These are phyloP conservation scores for Daphoenositta chrysoptera DNA, from an alignment of 2,113 vertebrate species.

Conservation along the genomic window DNA sequence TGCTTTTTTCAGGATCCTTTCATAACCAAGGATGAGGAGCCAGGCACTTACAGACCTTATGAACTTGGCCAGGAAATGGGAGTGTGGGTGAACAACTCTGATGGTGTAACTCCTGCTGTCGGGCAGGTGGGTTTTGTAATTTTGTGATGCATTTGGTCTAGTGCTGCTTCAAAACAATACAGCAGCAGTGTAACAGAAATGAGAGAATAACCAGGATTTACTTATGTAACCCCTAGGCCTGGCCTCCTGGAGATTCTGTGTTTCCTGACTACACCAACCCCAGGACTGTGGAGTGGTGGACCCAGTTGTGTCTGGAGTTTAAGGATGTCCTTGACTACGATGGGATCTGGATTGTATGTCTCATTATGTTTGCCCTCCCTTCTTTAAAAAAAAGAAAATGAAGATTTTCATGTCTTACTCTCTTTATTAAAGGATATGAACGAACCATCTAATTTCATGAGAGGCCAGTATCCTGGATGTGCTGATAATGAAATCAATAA, in stretches of 20 bases:
- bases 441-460: constrained; percentile 80
- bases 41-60: constrained; percentile 71
- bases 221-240: constrained; percentile 68
- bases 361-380: not conserved
- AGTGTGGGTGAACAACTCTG: constrained; percentile 81
- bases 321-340: constrained; percentile 80
- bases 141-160: not conserved
- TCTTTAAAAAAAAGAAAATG: not conserved
- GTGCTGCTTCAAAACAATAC: not conserved
- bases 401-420: not conserved
- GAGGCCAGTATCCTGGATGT: constrained; percentile 79
- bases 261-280: constrained; percentile 84
- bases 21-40: constrained; percentile 54
- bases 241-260: constrained; percentile 76
- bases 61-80: constrained; percentile 74
- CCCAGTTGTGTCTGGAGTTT: constrained; percentile 76
- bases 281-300: constrained; percentile 81
- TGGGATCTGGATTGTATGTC: constrained; percentile 86
- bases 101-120: constrained; percentile 76
- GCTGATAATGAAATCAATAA: constrained; percentile 78
- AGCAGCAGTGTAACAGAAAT: not conserved
- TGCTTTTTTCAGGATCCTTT: constrained; percentile 52
- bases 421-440: constrained; percentile 84
- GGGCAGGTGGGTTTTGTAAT: constrained; percentile 72
- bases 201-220: not conserved